Conservation (phyloP, 2,113 vertebrate genomes). For the Pao palembangensis region DNA sequence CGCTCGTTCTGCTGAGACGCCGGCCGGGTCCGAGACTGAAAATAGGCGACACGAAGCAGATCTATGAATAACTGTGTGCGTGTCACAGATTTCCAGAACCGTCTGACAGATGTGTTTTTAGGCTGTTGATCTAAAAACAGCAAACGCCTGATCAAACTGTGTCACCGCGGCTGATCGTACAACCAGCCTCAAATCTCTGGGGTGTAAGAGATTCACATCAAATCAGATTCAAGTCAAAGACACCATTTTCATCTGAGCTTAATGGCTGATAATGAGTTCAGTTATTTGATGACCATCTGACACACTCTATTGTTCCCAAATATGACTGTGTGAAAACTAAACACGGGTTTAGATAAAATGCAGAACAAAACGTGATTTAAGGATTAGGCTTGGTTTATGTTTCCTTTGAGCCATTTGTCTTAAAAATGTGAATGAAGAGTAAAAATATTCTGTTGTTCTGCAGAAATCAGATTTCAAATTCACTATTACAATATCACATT, state of each 20-base stretch:
- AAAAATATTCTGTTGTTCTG: too few species aligned
- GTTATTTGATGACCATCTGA: slow-evolving; percentile 8
- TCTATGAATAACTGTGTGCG: slow-evolving; percentile 59
- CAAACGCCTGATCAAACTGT: slow-evolving; percentile 56
- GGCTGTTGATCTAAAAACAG: slow-evolving; percentile 67
- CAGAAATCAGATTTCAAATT: too few species aligned
- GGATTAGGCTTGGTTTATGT: too few species aligned
- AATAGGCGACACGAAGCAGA: slow-evolving; percentile 48
- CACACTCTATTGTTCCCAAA: not conserved
- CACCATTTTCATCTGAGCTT: not conserved
- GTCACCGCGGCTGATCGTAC: slow-evolving; percentile 21
- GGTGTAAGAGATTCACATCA: slow-evolving; percentile 25
- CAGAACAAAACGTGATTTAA: too few species aligned
- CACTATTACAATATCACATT: too few species aligned
- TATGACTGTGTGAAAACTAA: too few species aligned
- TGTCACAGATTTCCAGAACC: slow-evolving; percentile 48
- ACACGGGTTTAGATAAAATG: too few species aligned
- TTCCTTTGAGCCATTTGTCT: too few species aligned
- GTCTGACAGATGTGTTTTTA: slow-evolving; percentile 66
- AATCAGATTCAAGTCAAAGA: slow-evolving; percentile 24
- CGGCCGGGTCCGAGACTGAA: slow-evolving; percentile 49
- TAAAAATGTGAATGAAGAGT: too few species aligned
- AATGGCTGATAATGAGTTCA: too few species aligned
- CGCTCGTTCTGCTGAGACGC: slow-evolving; percentile 29
- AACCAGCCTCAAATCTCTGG: slow-evolving; percentile 26